Evolutionary conservation across 2,888 invertebrate genomes (phyloP).

Genomic region (Pseudococcus viburni): DNA sequence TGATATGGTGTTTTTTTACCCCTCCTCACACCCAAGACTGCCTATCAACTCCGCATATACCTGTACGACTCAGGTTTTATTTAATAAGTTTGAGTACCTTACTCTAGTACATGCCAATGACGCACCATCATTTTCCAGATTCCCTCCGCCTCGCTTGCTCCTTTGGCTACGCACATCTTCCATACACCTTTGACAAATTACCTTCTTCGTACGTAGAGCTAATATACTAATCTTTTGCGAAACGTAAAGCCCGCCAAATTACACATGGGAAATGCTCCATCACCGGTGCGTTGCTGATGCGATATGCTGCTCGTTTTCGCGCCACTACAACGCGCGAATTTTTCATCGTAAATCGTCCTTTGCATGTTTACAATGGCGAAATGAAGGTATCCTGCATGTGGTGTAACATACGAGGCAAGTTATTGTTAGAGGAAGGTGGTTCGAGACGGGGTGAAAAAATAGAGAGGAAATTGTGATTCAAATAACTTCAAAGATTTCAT

Average conservation of each 20-base stretch:
- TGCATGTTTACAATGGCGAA: neutral
- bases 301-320: neutral
- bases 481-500: no score
- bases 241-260: conserved; percentile 20
- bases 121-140: neutral
- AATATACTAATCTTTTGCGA: conserved; percentile 32
- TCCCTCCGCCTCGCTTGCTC: neutral
- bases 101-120: neutral
- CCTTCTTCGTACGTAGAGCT: neutral
- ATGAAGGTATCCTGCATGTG: neutral
- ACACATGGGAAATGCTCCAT: conserved; percentile 25
- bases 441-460: no score
- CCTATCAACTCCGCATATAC: neutral
- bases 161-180: neutral
- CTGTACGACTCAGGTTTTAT: conserved; percentile 8
- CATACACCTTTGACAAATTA: conserved; percentile 29
- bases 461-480: no score
- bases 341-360: conserved; percentile 5
- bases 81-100: conserved; percentile 23
- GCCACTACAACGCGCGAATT: neutral
- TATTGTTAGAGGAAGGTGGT: neutral
- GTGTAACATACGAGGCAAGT: neutral
- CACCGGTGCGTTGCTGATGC: neutral
- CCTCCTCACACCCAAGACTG: neutral
- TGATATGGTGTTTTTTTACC: neutral